These are phyloP conservation scores for Drosophila watanabei DNA, from an alignment of 1,140 invertebrate genomes.

Conservation along the genomic window DNA sequence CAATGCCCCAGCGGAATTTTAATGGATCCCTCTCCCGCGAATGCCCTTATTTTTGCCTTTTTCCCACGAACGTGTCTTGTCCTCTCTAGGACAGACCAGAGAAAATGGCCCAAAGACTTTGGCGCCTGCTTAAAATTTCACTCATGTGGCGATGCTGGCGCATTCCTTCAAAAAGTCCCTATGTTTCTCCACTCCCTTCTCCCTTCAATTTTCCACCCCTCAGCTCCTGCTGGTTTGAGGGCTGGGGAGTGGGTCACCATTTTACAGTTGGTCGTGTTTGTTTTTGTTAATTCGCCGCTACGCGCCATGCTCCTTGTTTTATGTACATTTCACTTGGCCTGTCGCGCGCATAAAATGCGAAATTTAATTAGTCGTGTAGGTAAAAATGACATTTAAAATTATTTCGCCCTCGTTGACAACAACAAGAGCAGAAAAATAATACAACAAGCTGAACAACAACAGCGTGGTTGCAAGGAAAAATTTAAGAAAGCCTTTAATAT, in stretches of 20 bases:
- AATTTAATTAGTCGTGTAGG: conserved; percentile 82
- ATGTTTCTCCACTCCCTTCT: background rate
- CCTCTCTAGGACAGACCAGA: conserved; percentile 30
- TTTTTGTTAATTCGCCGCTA: conserved; percentile 70
- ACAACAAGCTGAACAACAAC: background rate
- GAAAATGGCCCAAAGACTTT: conserved; percentile 68
- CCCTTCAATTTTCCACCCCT: conserved; percentile 6
- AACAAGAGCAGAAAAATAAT: conserved; percentile 16
- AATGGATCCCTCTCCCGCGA: conserved; percentile 58
- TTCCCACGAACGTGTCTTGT: conserved; percentile 61
- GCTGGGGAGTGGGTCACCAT: conserved; percentile 27
- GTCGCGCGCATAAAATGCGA: conserved; percentile 70
- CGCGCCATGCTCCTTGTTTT: conserved; percentile 56
- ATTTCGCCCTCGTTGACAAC: conserved; percentile 37
- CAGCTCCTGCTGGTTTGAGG: background rate
- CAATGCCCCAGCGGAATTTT: conserved; percentile 80
- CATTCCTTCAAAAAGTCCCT: conserved; percentile 22
- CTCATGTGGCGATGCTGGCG: conserved; percentile 66
- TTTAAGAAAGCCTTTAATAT: background rate
- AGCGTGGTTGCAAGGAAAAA: background rate
- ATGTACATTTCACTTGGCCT: conserved; percentile 72
- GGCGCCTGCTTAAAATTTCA: conserved; percentile 76
- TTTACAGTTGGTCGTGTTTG: conserved; percentile 76
- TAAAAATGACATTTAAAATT: conserved; percentile 79
- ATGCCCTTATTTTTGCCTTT: conserved; percentile 3